phyloP scores from a whole-genome alignment of 2,888 invertebrate species.

The Eueremaeus valkanovi region DNA sequence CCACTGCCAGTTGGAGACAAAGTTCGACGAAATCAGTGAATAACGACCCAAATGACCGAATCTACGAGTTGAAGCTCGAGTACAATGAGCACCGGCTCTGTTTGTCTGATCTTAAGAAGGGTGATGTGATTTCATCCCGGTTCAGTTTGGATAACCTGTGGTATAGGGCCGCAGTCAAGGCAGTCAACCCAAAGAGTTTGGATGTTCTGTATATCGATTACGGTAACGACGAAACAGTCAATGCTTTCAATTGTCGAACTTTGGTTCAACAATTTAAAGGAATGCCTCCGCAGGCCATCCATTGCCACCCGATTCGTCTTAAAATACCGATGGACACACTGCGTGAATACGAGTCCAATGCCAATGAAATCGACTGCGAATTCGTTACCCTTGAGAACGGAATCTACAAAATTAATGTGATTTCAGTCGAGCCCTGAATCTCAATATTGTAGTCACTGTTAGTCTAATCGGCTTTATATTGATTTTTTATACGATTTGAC shows the following conservation, averaged over 20 bases:
- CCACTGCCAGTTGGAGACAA: not conserved
- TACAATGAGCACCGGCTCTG: not conserved
- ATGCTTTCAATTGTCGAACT: not conserved
- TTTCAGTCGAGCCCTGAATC: not conserved
- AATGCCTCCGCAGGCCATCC: not conserved
- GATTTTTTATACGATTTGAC: not conserved
- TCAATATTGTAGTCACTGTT: too few relatives aligned
- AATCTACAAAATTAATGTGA: not conserved
- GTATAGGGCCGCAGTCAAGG: constrained; percentile 42
- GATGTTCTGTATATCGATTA: constrained; percentile 42
- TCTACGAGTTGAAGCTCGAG: not conserved
- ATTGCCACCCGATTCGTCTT: not conserved
- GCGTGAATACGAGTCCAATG: not conserved
- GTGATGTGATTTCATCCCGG: constrained; percentile 41
- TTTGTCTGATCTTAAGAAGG: not conserved
- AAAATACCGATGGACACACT: not conserved
- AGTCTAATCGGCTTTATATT: too few relatives aligned
- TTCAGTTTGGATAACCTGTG: constrained; percentile 41
- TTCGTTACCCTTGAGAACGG: not conserved
- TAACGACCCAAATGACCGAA: not conserved
- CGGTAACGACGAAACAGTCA: constrained; percentile 41
- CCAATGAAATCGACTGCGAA: not conserved
- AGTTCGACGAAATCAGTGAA: not conserved
- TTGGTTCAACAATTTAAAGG: not conserved
- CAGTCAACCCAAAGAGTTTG: constrained; percentile 9